Base-by-base conservation (phyloP, 2,113 vertebrate species). In the Azemiops feae region DNA sequence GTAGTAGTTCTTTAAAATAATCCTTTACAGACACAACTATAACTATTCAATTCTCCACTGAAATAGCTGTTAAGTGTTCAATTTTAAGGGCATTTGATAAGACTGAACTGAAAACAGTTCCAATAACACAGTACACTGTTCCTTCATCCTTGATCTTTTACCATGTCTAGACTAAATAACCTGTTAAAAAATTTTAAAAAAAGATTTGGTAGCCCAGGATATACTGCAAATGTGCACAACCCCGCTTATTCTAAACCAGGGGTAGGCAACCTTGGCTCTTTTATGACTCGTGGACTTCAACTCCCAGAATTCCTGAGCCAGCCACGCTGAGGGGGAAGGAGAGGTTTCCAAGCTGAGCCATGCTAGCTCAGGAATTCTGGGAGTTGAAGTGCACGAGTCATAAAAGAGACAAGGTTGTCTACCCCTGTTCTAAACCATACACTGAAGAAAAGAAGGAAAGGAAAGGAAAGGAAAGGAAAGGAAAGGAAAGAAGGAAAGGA, bases 101-200 rank as follows among this genome's bases (percentile, higher is more conserved):
- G 88, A 16, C 10, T 58, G 52, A 89, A 39, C 22, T 53, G 23
- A 54, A 89, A 25, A 18, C 9, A 4, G 30, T 54, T 23, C 88
- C 34, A 39, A 5, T 58, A 25, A 57, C 9, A 8, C 5, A 3
- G 1, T 30, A 7, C 18, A 2, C 23, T 0, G 2, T 11, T 52
- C 16, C 27, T 90, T n/a, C 60, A 81, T 14, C 20, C n/a, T 25
- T 81, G 22, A 81, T 14, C n/a, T 14, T 91, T 34, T 85, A 12
- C 60, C 30, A 5, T 22, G 69, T 34, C n/a, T 14, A 23, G 60
- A 11, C 55, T 50, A 74, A 91, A 74, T 11, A 53, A 5, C 7
- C 16, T 10, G 23, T 1, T 58, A n/a, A 89, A 39, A 25, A 10
- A 9, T 50, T 6, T 45, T 45, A 45, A 4, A 8, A 52, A 91